These are phyloP conservation scores for Ailuropoda melanoleuca DNA, from an alignment of 2,113 vertebrate species.

Conservation along the genomic window DNA sequence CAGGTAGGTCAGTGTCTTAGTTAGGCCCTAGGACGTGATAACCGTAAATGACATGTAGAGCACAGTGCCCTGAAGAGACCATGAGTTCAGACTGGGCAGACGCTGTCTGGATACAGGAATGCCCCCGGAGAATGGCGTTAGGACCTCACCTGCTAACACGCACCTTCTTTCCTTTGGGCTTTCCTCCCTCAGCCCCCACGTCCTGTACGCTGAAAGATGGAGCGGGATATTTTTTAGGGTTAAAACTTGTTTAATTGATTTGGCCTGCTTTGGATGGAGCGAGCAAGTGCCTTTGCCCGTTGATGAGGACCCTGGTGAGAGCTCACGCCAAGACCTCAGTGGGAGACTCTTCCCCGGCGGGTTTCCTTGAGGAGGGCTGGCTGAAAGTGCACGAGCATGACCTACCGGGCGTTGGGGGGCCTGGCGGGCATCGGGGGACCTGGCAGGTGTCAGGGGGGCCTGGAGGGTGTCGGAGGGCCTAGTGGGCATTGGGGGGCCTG, in stretches of 20 bases:
- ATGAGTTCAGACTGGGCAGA: accelerated
- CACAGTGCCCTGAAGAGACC: accelerated
- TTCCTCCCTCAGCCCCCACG: background rate
- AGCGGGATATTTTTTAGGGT: background rate
- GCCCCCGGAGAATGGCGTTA: background rate
- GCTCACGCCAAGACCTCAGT: background rate
- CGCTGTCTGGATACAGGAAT: accelerated
- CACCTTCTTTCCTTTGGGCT: no score
- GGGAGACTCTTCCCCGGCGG: accelerated
- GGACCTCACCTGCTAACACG: background rate
- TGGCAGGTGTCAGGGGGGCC: no score
- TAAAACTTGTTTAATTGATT: slow-evolving; percentile 48
- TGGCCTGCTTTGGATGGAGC: background rate
- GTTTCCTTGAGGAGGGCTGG: background rate
- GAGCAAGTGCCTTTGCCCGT: background rate
- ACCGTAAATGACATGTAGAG: accelerated
- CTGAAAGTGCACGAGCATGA: background rate
- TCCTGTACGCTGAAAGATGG: background rate
- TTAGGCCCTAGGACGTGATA: accelerated
- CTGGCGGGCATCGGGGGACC: background rate
- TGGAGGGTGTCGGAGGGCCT: no score
- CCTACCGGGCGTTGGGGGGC: background rate
- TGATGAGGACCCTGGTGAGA: background rate
- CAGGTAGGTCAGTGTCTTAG: background rate
- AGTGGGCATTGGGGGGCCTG: no score